These are phyloP conservation scores for Emesis russula DNA, from an alignment of 2,888 invertebrate genomes.

Conservation along the genomic window DNA sequence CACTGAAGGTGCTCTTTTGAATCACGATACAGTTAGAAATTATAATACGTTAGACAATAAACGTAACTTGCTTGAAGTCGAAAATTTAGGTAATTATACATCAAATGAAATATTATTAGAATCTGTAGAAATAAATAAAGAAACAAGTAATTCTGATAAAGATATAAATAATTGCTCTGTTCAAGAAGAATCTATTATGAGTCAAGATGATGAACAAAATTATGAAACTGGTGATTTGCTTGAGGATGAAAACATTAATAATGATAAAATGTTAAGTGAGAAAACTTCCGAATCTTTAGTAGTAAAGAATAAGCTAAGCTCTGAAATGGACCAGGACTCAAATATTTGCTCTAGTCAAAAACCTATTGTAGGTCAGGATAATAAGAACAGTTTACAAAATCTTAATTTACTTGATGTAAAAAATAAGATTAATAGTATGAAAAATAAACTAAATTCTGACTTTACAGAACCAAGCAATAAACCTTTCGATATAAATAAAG, in stretches of 20 bases:
- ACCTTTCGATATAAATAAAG: too few species aligned
- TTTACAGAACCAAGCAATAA: too few species aligned
- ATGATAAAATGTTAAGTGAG: conserved; percentile 6
- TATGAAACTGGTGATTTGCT: neutral
- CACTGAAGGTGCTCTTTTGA: conserved; percentile 18
- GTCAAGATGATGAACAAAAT: neutral
- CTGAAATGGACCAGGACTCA: neutral
- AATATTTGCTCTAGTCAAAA: neutral
- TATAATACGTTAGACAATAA: neutral
- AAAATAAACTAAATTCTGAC: too few species aligned
- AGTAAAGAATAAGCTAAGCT: conserved; percentile 4
- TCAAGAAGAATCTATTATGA: neutral
- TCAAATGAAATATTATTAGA: neutral
- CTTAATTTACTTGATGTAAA: too few species aligned
- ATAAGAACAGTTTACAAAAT: neutral
- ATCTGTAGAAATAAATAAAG: neutral
- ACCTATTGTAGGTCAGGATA: neutral
- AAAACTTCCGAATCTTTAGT: conserved; percentile 16
- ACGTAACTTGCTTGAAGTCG: neutral
- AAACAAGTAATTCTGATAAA: neutral
- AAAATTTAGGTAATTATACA: neutral
- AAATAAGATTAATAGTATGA: too few species aligned
- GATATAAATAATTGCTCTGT: neutral
- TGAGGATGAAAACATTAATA: conserved; percentile 24
- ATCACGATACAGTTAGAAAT: neutral